These are phyloP conservation scores for Amblyornis subalaris DNA, from an alignment of 2,113 vertebrate species.

Conservation along the genomic window DNA sequence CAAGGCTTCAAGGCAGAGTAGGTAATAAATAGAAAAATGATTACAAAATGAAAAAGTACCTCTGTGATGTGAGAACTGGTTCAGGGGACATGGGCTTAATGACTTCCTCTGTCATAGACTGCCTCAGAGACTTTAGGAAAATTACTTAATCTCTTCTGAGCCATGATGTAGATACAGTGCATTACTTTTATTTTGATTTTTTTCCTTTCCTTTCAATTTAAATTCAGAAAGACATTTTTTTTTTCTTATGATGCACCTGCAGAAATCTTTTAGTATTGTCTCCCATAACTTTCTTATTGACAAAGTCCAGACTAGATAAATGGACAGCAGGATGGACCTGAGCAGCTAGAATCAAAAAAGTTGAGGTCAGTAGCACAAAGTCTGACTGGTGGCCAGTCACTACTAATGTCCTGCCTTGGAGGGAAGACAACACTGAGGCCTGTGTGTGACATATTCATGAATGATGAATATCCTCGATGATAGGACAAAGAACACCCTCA, in stretches of 20 bases:
- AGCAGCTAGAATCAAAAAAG: not conserved
- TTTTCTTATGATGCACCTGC: not conserved
- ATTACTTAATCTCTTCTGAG: constrained; percentile 18
- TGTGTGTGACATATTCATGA: not conserved
- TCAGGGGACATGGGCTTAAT: not conserved
- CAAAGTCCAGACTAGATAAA: not conserved
- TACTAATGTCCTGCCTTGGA: not conserved
- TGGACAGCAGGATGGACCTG: not conserved
- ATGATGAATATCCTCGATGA: not conserved
- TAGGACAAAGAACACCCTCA: not conserved
- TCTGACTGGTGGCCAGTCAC: not conserved
- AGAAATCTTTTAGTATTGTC: not conserved
- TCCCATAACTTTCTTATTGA: not conserved
- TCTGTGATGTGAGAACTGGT: constrained; percentile 1
- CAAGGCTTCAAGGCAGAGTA: constrained; percentile 29
- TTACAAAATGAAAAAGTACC: constrained; percentile 30
- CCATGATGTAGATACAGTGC: not conserved
- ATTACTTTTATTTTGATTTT: not conserved
- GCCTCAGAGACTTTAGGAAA: constrained; percentile 34
- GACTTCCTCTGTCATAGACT: constrained; percentile 11
- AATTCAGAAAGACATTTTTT: not conserved
- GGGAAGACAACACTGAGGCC: not conserved
- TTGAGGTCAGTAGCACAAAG: not conserved
- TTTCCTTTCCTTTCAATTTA: not conserved
- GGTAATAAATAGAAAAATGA: constrained; percentile 47